Evolutionary conservation across 1,140 invertebrate species (phyloP).

Genomic region (Megalonaias nervosa): DNA sequence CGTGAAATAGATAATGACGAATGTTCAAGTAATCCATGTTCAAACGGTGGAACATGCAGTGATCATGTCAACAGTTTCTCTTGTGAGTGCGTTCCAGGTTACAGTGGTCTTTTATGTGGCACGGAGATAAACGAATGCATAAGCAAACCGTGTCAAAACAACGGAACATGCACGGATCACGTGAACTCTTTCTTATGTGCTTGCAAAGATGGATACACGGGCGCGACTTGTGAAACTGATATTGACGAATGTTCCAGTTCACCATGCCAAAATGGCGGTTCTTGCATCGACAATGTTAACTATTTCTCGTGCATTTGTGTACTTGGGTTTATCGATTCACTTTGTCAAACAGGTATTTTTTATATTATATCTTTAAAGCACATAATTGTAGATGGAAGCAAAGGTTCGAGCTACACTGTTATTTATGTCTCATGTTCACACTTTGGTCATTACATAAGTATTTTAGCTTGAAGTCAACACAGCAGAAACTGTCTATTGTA

Average conservation of each 20-base stretch:
- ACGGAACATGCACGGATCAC: constrained; percentile 60
- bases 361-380: too few relatives aligned
- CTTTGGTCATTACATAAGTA: too few relatives aligned
- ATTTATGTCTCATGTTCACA: too few relatives aligned
- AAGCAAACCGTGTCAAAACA: constrained; percentile 4
- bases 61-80: background rate
- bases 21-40: background rate
- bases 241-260: constrained; percentile 49
- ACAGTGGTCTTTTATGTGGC: background rate
- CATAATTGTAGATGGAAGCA: too few relatives aligned
- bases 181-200: constrained; percentile 13
- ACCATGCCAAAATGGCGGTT: constrained; percentile 30
- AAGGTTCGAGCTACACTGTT: too few relatives aligned
- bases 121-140: constrained; percentile 7
- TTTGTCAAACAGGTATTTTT: too few relatives aligned
- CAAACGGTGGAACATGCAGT: background rate
- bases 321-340: constrained; percentile 25
- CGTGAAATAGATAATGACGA: constrained; percentile 2
- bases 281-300: constrained; percentile 70
- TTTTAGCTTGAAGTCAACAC: too few relatives aligned
- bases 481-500: too few relatives aligned
- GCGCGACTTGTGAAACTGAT: background rate
- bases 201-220: background rate
- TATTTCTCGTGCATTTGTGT: constrained; percentile 71
- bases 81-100: background rate